phyloP scores from a whole-genome alignment of 1,140 invertebrate genomes.

The Rhopalosiphum padi region DNA sequence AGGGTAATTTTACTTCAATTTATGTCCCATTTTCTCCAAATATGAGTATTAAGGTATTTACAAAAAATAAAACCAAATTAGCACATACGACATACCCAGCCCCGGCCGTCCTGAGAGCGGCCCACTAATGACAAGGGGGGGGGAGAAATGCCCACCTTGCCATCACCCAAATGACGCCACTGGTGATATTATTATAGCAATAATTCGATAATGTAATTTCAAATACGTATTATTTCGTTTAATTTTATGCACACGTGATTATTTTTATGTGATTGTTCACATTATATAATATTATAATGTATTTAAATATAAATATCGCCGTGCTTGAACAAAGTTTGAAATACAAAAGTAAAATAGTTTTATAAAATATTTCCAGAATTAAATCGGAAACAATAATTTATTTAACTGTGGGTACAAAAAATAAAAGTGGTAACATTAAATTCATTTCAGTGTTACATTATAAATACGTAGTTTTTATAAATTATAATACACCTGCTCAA shows the following conservation, averaged over 20 bases:
- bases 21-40: too few relatives aligned
- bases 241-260: neutral
- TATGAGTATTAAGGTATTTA: too few relatives aligned
- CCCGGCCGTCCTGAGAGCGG: too few relatives aligned
- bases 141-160: too few relatives aligned
- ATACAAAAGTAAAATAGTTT: neutral
- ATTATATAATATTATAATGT: neutral
- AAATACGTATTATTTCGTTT: neutral
- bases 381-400: neutral
- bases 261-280: neutral
- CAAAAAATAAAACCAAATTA: too few relatives aligned
- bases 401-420: neutral
- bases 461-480: neutral
- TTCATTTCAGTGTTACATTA: neutral
- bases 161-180: too few relatives aligned
- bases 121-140: too few relatives aligned
- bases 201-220: neutral
- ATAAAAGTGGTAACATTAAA: neutral
- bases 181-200: too few relatives aligned
- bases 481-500: neutral
- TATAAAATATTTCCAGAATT: neutral
- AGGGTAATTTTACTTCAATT: too few relatives aligned
- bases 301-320: too few relatives aligned
- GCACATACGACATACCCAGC: too few relatives aligned
- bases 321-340: neutral